Percentiles rank a stretch among this genome's conserved stretches.
phyloP scores from a whole-genome alignment of 1,140 invertebrate species.

The Stegodyphus mimosarum region DNA sequence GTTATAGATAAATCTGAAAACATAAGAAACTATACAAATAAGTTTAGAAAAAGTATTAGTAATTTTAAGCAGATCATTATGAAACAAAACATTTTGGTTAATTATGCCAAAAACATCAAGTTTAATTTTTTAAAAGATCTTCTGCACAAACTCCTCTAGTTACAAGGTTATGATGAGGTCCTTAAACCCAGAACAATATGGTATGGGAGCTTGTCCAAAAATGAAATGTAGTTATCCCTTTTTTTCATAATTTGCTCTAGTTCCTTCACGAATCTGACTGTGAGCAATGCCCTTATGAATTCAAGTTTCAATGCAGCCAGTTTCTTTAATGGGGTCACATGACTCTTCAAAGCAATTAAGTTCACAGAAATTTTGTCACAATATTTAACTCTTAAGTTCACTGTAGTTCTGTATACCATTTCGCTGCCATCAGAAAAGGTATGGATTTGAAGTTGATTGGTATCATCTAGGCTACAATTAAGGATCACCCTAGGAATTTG shows the following conservation, averaged over 20 bases:
- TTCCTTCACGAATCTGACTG: not conserved
- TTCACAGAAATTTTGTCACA: slow-evolving; percentile 28
- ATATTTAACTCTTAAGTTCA: slow-evolving; percentile 63
- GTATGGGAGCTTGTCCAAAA: slow-evolving; percentile 67
- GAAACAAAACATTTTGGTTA: too few species aligned
- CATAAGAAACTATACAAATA: too few species aligned
- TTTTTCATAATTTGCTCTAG: not conserved
- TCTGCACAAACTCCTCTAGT: too few species aligned
- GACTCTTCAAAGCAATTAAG: slow-evolving; percentile 65
- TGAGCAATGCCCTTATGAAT: slow-evolving; percentile 64
- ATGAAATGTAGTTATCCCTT: slow-evolving; percentile 9
- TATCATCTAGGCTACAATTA: not conserved
- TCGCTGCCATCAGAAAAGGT: slow-evolving; percentile 67
- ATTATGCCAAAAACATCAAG: too few species aligned
- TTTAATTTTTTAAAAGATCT: too few species aligned
- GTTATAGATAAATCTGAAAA: too few species aligned
- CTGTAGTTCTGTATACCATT: slow-evolving; percentile 64
- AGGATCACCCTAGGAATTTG: not conserved
- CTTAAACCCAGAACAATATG: slow-evolving; percentile 66
- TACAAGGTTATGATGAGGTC: slow-evolving; percentile 36
- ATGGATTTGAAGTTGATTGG: slow-evolving; percentile 60
- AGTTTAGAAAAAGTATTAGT: too few species aligned
- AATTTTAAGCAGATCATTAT: too few species aligned
- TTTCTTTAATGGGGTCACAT: slow-evolving; percentile 64
- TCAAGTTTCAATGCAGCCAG: slow-evolving; percentile 62